Evolutionary conservation across 2,797 vertebrate species (phyloP), one percentile per base, ranked within the genome.

Genomic region (Siniperca obscura): DNA sequence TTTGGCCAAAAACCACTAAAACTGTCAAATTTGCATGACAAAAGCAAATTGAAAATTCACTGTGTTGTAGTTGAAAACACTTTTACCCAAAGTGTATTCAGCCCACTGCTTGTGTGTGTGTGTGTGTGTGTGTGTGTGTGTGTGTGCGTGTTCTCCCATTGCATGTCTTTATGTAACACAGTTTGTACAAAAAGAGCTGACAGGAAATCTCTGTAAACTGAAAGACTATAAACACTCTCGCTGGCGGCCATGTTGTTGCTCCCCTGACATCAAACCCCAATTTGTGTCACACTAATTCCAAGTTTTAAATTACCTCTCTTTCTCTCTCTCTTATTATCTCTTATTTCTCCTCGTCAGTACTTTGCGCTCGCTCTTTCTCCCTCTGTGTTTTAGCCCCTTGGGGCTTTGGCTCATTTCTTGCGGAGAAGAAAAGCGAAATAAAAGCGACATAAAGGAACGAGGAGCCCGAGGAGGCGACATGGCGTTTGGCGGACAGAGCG

Each of bases 211-310:
- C 6, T 76, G 30, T 81, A 77, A 88, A 74, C 76, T 57, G 42
- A 5, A 1, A 44, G n/a, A 13, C 48, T 61, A 56, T 76, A 80
- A 88, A 72, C 22, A 76, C 30, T 55, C 61, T 71, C 19, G 59
- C 85, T 84, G 83, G 74, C 77, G 55, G 87, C 82, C 72, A 73
- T 83, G 67, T 85, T 52, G 78, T 67, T 59, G 34, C 78, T 79
- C 70, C 83, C 69, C 78, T 83, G 85, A 90, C 90, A 89, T 90
- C 84, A 91, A 87, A 94, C 82, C 91, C 89, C 90, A 92, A 92
- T 93, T 93, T 89, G 90, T 81, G 87, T 92, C 85, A 86, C 74
- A 75, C 86, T 90, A 92, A 91, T 91, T 94, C 87, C 80, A 82
- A 64, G 92, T 92, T 91, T 93, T 86, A 68, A 81, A 70, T 95